Evolutionary conservation across 2,113 vertebrate species (phyloP).

Genomic region (Malurus melanocephalus): DNA sequence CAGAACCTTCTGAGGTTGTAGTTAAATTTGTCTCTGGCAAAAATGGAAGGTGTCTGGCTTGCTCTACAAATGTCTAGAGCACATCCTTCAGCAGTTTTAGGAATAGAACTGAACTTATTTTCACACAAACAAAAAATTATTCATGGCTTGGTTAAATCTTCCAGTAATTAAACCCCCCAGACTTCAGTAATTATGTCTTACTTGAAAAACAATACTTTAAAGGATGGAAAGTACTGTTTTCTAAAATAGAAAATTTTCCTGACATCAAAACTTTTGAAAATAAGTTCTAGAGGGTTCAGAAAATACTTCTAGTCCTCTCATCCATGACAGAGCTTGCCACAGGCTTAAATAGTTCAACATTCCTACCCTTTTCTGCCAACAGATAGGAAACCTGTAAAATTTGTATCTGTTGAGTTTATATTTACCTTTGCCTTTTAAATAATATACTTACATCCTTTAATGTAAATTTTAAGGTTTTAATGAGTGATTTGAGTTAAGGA

Average conservation of each 20-base stretch:
- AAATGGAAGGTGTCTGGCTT: slow-evolving; percentile 3
- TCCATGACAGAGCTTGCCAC: not conserved
- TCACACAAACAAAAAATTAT: not conserved
- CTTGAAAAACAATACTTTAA: slow-evolving; percentile 31
- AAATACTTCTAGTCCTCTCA: not conserved
- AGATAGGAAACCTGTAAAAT: not conserved
- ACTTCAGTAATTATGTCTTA: slow-evolving; percentile 44
- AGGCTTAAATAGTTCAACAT: not conserved
- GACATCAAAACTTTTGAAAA: slow-evolving; percentile 12
- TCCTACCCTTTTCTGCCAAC: not conserved
- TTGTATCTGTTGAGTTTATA: not conserved
- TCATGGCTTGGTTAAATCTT: not conserved
- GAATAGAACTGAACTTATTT: not conserved
- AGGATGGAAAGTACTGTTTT: not conserved
- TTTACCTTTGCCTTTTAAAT: not conserved
- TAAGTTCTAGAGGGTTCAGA: not conserved
- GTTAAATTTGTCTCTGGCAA: slow-evolving; percentile 24
- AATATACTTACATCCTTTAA: not conserved
- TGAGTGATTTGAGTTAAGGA: not conserved
- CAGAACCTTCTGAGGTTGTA: not conserved
- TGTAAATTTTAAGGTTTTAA: not conserved
- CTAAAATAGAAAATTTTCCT: slow-evolving; percentile 13
- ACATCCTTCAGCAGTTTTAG: not conserved
- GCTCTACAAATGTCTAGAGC: not conserved
- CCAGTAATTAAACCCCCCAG: not conserved